Base-by-base conservation (phyloP, 2,888 invertebrate genomes). In the Elegia similella region DNA sequence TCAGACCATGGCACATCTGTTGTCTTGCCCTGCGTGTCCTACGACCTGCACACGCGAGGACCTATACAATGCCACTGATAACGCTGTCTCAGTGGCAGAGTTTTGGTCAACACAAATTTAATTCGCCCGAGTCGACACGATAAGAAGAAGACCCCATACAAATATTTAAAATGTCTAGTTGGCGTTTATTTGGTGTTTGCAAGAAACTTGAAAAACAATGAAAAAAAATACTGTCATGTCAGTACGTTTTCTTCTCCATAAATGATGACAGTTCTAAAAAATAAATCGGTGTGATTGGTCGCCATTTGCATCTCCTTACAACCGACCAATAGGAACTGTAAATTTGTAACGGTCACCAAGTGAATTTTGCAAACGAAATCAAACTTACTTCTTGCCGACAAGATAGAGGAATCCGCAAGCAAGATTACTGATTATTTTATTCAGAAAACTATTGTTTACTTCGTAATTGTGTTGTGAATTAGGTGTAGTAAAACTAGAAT, bases 401-500 rank as follows among this genome's bases (percentile, higher is more conserved):
- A 47, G 30, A 47, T 30, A 47, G 30, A 47, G 30, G 46, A 23
- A 29, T 6, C 47, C 30, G 47, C 47, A 29, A n/a, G 47, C 23
- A 12, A 6, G 23, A 23, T 46, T 17, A 46, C 38, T 12, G n/a
- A 38, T n/a, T 38, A 38, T n/a, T 34, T 12, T n/a, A 38, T 38
- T 38, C n/a, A 29, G 23, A 50, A n/a, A 32, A 48, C 50, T 6
- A 50, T 50, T 38, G 50, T 50, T 50, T 32, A 50, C 34, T 34
- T 34, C 15, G 17, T 34, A 38, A 50, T 50, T 34, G 50, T 38
- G 16, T 34, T 50, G 16, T 50, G 50, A 50, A 32, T 23, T 50
- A 32, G n/a, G 15, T 15, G 15, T 34, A 50, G 38, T 34, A 34
- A 50, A 50, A 32, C 6, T 50, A 50, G 34, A 17, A 50, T 34